These are phyloP conservation scores for Myripristis murdjan DNA, from an alignment of 2,797 vertebrate genomes.

Conservation along the genomic window DNA sequence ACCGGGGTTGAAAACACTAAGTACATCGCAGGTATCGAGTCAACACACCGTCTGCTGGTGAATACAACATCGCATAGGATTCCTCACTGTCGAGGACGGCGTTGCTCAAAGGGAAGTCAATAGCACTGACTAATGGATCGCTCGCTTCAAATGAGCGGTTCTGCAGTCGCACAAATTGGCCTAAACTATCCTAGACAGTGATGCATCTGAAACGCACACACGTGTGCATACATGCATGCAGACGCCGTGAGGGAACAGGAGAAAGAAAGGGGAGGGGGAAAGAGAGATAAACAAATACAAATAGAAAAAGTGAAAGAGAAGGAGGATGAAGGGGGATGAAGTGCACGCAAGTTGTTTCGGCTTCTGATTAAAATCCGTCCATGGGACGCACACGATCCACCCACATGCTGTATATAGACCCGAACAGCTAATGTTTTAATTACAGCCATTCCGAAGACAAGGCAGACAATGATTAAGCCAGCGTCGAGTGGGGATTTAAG, in stretches of 20 bases:
- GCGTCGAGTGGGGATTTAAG: conserved; percentile 78
- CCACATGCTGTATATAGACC: conserved; percentile 73
- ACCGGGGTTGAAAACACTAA: conserved; percentile 41
- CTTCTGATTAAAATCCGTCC: conserved; percentile 74
- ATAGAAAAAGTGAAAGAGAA: background rate
- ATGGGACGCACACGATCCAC: conserved; percentile 55
- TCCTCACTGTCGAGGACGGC: conserved; percentile 12
- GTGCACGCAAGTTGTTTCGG: conserved; percentile 32
- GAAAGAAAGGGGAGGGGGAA: background rate
- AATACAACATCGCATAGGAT: conserved; percentile 9
- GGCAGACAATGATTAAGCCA: conserved; percentile 79
- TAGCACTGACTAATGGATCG: conserved; percentile 46
- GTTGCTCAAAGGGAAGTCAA: conserved; percentile 40
- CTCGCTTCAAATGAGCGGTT: conserved; percentile 15
- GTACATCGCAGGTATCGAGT: conserved; percentile 47
- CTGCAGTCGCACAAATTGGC: background rate
- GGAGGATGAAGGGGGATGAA: conserved; percentile 30
- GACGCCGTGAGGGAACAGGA: too few relatives aligned
- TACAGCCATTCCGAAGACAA: conserved; percentile 76
- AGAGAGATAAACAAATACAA: too few relatives aligned
- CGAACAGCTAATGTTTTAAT: conserved; percentile 83
- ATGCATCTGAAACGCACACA: background rate
- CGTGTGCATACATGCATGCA: too few relatives aligned
- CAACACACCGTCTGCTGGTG: conserved; percentile 7
- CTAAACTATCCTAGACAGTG: background rate